Evolutionary conservation across 2,888 invertebrate genomes (phyloP), one percentile per base, ranked within the genome.

Genomic region (Stenodema calcarata): DNA sequence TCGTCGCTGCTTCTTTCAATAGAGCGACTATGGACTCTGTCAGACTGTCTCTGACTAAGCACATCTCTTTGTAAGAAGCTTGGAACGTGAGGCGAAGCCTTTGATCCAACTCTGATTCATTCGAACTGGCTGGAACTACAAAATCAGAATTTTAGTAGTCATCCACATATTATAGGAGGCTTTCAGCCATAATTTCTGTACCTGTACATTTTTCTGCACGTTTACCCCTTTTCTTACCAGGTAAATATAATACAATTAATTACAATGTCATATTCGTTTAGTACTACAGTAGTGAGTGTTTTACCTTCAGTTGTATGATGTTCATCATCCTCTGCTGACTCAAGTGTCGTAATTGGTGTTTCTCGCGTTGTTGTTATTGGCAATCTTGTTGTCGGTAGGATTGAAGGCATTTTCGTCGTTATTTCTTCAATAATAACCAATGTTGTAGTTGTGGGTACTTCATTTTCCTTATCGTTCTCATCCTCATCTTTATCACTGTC

Each of bases 21-120:
- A 86, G 35, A 44, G 79, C 81, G 23, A 85, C 86, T 23, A 88
- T 86, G 16, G 88, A 81, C 54, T 88, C 83, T 41, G 69, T 81
- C 41, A 88, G 70, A 23, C 82, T 82, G 16, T 88, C 86, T 41
- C 75, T 87, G 28, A 70, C 87, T 42, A 80, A 42, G 73, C 87
- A 88, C 69, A 88, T 73, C 62, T 88, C 86, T 27, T 86, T 85
- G 70, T 86, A 87, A 6, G 81, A 87, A 16, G 88, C 88, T 78
- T 88, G 87, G 73, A 88, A 62, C 12, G 79, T 44, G 12, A 88
- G 75, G 76, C 82, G 42, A 0, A 88, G 47, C 54, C 84, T 86
- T 6, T 30, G 75, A 75, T 75, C 41, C 18, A 35, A 6, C 27
- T 28, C 14, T 14, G 30, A 42, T 18, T 41, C 75, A 75, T 75